Conservation (phyloP, 2,797 vertebrate species). For the Sus cebifrons region DNA sequence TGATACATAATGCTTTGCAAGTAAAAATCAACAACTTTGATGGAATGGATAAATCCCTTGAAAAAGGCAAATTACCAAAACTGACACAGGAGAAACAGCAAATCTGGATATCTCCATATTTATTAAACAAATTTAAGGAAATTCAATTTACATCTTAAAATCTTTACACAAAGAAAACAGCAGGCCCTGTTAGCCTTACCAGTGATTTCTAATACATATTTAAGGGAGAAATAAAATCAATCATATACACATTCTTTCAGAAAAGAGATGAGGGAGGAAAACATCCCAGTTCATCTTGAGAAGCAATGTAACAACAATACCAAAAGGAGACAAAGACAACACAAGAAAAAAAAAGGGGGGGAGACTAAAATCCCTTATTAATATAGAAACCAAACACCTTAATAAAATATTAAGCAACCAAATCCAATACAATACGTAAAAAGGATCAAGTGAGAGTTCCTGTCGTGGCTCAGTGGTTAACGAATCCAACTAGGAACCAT, state of each 20-base stretch:
- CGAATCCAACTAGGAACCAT: too few relatives aligned
- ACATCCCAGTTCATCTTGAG: background rate
- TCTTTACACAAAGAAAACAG: conserved; percentile 37
- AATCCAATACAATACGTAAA: conserved; percentile 2
- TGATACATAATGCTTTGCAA: background rate
- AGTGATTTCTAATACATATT: conserved; percentile 8
- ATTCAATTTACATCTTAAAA: background rate
- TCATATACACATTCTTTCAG: conserved; percentile 1
- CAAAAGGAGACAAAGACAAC: conserved; percentile 40
- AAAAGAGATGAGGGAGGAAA: background rate
- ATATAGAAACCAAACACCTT: background rate
- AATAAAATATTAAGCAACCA: conserved; percentile 24
- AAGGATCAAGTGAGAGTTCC: background rate
- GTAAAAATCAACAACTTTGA: conserved; percentile 35
- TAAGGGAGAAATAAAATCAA: conserved; percentile 45
- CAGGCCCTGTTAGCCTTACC: background rate
- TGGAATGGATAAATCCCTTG: background rate
- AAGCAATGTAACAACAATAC: background rate
- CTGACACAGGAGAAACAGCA: background rate
- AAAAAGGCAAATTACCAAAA: conserved; percentile 47
- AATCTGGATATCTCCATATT: background rate
- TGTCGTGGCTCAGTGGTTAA: too few relatives aligned
- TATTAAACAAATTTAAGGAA: conserved; percentile 25
- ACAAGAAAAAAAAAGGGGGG: background rate
- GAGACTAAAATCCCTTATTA: background rate